Evolutionary conservation across 2,888 invertebrate genomes (phyloP), one percentile per base, ranked within the genome.

Genomic region (Agriopis aurantiaria): DNA sequence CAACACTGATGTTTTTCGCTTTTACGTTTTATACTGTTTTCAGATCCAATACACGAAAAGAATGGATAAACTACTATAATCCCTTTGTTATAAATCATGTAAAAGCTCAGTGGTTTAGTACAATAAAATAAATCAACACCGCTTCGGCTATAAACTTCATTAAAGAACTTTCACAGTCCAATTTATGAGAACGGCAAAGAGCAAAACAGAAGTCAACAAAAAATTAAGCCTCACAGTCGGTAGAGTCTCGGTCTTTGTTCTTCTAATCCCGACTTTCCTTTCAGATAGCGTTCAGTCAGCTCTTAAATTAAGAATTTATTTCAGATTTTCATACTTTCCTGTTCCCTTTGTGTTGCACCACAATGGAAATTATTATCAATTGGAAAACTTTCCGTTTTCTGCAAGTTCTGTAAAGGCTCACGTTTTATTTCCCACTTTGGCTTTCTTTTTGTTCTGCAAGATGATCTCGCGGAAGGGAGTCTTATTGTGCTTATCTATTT

Each of bases 261-360:
- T 88, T 89, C 90, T 91, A 90, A 91, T 88, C 88, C 90, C 85
- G 87, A 88, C 88, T 90, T 90, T 88, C 86, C 90, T 89, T 91
- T 89, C 88, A 90, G 89, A 90, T 90, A 88, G 89, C 89, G 86
- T 90, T 91, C 90, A 91, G 88, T 91, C 91, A 89, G 88, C 88
- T 90, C 89, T 91, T 90, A 92, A 91, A 91, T 92, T 91, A 91
- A 90, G 91, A 92, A 92, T 91, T 92, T 91, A 92, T 92, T 92
- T 91, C 90, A 85, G 83, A 92, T 91, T 91, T 92, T 91, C 88
- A 90, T 91, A 91, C 91, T 91, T 91, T 89, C 82, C 88, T 87
- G 88, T 87, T 88, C 86, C 88, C 87, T 89, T 92, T 92, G 91
- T 92, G 89, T 88, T 91, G 91, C 89, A 89, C 89, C 88, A 91